phyloP scores from a whole-genome alignment of 2,113 vertebrate species.

The Lophius piscatorius region DNA sequence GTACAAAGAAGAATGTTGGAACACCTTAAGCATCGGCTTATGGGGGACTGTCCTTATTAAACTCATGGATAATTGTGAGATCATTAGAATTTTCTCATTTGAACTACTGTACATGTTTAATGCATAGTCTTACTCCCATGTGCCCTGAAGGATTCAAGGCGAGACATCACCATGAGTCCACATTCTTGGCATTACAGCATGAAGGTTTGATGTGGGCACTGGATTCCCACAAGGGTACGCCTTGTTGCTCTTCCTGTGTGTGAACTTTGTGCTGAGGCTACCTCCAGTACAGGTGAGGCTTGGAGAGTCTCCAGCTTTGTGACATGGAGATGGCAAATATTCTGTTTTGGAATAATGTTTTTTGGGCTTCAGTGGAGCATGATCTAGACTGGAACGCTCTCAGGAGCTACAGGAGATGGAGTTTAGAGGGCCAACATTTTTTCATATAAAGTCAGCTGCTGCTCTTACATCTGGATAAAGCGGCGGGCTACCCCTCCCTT shows the following conservation, averaged over 20 bases:
- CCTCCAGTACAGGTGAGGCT: not conserved
- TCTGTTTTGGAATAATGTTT: slow-evolving; percentile 17
- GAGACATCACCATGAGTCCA: not conserved
- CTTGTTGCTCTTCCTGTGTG: slow-evolving; percentile 7
- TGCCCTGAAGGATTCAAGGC: not conserved
- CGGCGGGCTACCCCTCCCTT: not conserved
- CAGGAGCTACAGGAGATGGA: not conserved
- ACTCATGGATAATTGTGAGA: not conserved
- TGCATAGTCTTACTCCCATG: slow-evolving; percentile 1
- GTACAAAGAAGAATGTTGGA: not conserved
- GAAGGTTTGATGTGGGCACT: slow-evolving; percentile 1
- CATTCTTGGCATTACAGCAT: slow-evolving; percentile 21
- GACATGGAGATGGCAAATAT: slow-evolving; percentile 21
- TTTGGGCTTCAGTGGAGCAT: slow-evolving; percentile 16
- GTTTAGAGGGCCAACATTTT: not conserved
- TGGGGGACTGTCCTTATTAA: not conserved
- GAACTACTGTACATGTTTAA: not conserved
- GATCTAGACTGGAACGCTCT: not conserved
- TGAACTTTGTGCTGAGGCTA: not conserved
- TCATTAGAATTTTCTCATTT: slow-evolving; percentile 5
- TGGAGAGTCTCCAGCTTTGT: not conserved
- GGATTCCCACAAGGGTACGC: not conserved
- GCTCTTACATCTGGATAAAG: slow-evolving; percentile 1
- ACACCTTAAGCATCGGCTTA: not conserved
- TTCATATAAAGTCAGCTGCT: not conserved